Evolutionary conservation across 2,888 invertebrate species (phyloP).

Genomic region (Leucoma salicis): DNA sequence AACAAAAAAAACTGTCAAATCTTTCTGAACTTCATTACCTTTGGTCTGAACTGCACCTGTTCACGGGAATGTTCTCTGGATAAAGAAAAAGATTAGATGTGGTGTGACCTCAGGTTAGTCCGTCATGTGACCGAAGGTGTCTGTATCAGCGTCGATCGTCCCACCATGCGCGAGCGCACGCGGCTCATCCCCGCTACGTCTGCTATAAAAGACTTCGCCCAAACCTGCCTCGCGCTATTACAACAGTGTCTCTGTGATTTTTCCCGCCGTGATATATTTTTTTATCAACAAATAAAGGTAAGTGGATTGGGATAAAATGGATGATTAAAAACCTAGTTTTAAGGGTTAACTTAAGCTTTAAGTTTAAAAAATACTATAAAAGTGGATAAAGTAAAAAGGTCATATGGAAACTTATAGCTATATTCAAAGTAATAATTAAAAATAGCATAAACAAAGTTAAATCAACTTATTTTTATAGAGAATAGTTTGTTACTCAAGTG

Average conservation of each 20-base stretch:
- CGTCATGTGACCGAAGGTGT: slow-evolving; percentile 39
- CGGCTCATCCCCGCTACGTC: slow-evolving; percentile 72
- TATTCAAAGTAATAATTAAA: neutral
- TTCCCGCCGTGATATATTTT: slow-evolving; percentile 72
- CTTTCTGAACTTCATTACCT: too few species aligned
- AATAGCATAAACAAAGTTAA: neutral
- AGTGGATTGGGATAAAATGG: slow-evolving; percentile 58
- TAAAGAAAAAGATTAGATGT: slow-evolving; percentile 18
- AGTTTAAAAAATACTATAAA: neutral
- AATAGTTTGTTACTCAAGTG: slow-evolving; percentile 26
- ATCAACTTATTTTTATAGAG: slow-evolving; percentile 7
- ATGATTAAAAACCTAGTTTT: slow-evolving; percentile 32
- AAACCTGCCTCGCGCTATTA: slow-evolving; percentile 80
- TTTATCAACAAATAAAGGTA: slow-evolving; percentile 66
- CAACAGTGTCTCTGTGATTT: slow-evolving; percentile 79
- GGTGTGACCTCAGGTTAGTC: slow-evolving; percentile 43
- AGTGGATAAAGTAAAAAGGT: neutral
- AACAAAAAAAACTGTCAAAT: too few species aligned
- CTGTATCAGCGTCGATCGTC: slow-evolving; percentile 46
- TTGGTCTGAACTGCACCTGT: neutral
- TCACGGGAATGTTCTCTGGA: neutral
- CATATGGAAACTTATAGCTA: neutral
- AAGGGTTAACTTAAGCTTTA: slow-evolving; percentile 11
- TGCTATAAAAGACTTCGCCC: slow-evolving; percentile 73
- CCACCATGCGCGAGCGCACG: slow-evolving; percentile 52